Base-by-base conservation (phyloP, 2,888 invertebrate species). In the Drosophila acutilabella region DNA sequence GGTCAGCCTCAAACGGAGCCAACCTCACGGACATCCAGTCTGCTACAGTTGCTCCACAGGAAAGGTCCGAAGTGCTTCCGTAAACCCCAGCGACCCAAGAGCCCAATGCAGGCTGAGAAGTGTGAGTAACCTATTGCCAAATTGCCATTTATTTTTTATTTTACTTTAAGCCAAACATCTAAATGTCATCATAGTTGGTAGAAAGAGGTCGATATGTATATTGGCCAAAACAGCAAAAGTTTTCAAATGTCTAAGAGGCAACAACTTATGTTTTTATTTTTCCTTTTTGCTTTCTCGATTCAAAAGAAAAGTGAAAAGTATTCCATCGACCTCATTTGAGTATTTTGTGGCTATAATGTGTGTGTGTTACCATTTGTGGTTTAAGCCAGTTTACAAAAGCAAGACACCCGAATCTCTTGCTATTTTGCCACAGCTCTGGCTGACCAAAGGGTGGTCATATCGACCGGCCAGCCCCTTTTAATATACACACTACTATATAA, bases 21-120 rank as follows among this genome's bases (percentile, higher is more conserved):
- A 23, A 80, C 65, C 38, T 78, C 79, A 60, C 77, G 79, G 57
- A 89, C 88, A 58, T 87, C 90, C 79, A 92, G 91, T 90, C 86
- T 93, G 69, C 62, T 92, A 65, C 92, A 91, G 78, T 78, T 92
- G 48, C 89, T 93, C 30, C 89, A 91, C 89, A 95, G 81, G 94
- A 95, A 81, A 92, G 93, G 91, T 93, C 94, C 96, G 77, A 94
- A 94, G 81, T 95, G 95, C 87, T 95, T 95, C 94, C 94, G 95
- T 69, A 94, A 95, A 78, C 92, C 93, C 76, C 94, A 95, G 78
- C 95, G 95, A 77, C 91, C 90, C 67, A 94, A 95, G 91, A 95
- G 95, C 92, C 96, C 96, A 95, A 95, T 95, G 20, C 95, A 95
- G 91, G 94, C 95, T 64, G 96, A 96, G 92, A 94, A 95, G 93